Evolutionary conservation across 2,888 invertebrate genomes (phyloP).

Genomic region (Parnassius glacialis): DNA sequence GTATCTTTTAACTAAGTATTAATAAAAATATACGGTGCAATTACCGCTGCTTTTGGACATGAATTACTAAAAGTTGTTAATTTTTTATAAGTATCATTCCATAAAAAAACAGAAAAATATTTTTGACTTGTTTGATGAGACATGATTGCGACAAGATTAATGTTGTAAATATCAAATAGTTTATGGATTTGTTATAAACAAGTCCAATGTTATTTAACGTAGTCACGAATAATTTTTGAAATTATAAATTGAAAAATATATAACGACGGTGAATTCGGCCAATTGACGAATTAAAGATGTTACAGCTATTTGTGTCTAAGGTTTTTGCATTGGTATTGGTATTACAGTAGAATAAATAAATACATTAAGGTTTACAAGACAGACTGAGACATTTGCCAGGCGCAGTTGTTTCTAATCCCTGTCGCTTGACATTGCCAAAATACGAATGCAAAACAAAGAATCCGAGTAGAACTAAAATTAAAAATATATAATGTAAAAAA

Average conservation of each 20-base stretch:
- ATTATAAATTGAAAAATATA: no score
- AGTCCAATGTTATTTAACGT: no score
- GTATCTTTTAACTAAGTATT: no score
- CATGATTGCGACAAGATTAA: background rate
- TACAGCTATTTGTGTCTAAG: constrained; percentile 3
- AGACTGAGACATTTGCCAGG: constrained; percentile 20
- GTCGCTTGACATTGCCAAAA: constrained; percentile 21
- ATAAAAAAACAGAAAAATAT: constrained; percentile 3
- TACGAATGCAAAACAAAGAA: constrained; percentile 2
- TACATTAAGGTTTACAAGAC: constrained; percentile 13
- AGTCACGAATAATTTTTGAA: no score
- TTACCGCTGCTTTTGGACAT: background rate
- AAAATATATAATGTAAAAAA: no score
- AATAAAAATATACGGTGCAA: background rate
- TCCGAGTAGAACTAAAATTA: no score
- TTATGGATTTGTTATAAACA: no score
- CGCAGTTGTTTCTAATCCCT: constrained; percentile 23
- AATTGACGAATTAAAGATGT: no score
- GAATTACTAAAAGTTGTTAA: background rate
- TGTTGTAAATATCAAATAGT: no score
- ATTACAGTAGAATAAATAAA: constrained; percentile 4
- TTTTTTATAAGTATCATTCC: background rate
- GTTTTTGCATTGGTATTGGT: background rate
- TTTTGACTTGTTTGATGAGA: constrained; percentile 14
- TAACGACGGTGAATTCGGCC: no score